Evolutionary conservation across 1,140 invertebrate genomes (phyloP).

Genomic region (Diploscapter pachys): DNA sequence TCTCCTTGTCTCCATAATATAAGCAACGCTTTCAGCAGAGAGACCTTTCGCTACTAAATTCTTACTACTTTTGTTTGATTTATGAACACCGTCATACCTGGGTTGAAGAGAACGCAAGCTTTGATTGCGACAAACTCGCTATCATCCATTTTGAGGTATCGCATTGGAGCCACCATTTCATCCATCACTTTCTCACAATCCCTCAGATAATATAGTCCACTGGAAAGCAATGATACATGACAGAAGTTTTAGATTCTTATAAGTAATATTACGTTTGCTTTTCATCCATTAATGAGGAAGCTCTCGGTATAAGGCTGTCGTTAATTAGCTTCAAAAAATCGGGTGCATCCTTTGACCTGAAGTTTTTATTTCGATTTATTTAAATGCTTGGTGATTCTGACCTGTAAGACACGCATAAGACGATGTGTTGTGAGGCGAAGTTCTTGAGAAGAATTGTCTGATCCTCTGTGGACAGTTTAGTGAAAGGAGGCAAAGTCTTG

Average conservation of each 20-base stretch:
- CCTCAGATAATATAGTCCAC: constrained; percentile 40
- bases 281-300: constrained; percentile 22
- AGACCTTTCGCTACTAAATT: constrained; percentile 28
- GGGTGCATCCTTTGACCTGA: constrained; percentile 16
- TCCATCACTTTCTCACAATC: constrained; percentile 58
- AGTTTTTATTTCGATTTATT: too few species aligned
- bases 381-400: constrained; percentile 18
- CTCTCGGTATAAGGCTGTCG: constrained; percentile 52
- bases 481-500: constrained; percentile 52
- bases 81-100: constrained; percentile 33
- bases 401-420: constrained; percentile 56
- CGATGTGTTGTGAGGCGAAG: constrained; percentile 57
- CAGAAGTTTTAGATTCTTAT: constrained; percentile 7
- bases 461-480: constrained; percentile 52
- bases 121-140: constrained; percentile 56
- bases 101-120: constrained; percentile 58
- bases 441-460: constrained; percentile 56
- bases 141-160: constrained; percentile 55
- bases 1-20: constrained; percentile 23
- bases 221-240: not conserved
- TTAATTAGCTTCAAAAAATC: constrained; percentile 53
- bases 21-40: constrained; percentile 1
- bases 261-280: constrained; percentile 11
- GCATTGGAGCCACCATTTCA: constrained; percentile 54
- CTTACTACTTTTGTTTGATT: not conserved